Evolutionary conservation across 2,888 invertebrate genomes (phyloP).

Genomic region (Thalpophila matura): DNA sequence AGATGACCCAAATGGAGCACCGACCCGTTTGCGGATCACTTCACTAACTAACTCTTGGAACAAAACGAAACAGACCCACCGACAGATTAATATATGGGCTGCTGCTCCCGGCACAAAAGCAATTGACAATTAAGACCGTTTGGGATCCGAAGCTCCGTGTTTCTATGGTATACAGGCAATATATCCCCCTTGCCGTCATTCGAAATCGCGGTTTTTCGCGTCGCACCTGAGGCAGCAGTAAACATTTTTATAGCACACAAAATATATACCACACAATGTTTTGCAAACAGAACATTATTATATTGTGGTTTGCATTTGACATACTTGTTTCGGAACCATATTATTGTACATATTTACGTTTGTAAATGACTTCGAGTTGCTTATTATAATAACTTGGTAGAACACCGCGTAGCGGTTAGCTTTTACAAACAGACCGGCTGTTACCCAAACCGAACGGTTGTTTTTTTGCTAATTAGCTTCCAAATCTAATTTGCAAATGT

Average conservation of each 20-base stretch:
- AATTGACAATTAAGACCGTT: conserved; percentile 60
- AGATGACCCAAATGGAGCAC: conserved; percentile 79
- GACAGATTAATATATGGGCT: conserved; percentile 59
- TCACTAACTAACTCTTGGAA: conserved; percentile 72
- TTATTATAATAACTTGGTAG: conserved; percentile 1
- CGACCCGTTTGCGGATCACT: conserved; percentile 78
- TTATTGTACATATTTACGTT: conserved; percentile 4
- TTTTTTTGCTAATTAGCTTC: conserved; percentile 8
- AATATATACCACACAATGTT: conserved; percentile 77
- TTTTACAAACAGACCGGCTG: not conserved
- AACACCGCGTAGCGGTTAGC: not conserved
- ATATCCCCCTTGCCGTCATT: conserved; percentile 73
- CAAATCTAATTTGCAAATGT: not conserved
- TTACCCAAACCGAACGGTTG: not conserved
- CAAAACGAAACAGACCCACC: conserved; percentile 61
- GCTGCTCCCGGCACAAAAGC: conserved; percentile 50
- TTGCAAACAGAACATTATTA: conserved; percentile 44
- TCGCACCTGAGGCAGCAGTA: conserved; percentile 84
- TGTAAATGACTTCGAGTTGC: conserved; percentile 7
- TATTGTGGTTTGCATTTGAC: conserved; percentile 20
- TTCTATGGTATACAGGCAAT: conserved; percentile 66
- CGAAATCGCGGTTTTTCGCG: conserved; percentile 76
- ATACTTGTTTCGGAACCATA: conserved; percentile 1
- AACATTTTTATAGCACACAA: conserved; percentile 81
- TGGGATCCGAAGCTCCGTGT: conserved; percentile 55